Evolutionary conservation across 2,113 vertebrate genomes (phyloP), one percentile per base, ranked within the genome.

Genomic region (Prietella phreatophila): DNA sequence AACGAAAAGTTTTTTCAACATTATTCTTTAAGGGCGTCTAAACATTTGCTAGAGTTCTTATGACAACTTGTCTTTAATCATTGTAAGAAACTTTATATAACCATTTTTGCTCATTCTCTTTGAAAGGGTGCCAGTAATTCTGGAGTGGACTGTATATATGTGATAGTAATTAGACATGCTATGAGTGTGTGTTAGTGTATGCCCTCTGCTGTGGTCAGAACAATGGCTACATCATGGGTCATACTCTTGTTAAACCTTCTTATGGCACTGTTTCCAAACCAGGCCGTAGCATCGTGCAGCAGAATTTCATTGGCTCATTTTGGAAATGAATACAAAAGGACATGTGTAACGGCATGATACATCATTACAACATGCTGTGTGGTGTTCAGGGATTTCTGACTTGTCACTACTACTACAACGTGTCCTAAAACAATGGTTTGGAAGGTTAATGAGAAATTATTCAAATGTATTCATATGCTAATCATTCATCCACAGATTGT

Each of bases 401-500:
- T 89, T 91, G 92, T 94, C 90, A 93, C 47, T 78, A 87, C 89
- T 94, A 92, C 88, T 47, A 7, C 42, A 91, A 93, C 92, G 91
- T 90, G 91, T 85, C 85, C 89, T 87, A 90, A 89, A 92, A 89
- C 91, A 93, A 92, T 67, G 47, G 80, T 53, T 90, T 85, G 87
- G 87, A 90, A 92, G 93, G 94, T 94, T 94, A 93, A 93, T 92
- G 87, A 85, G 91, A 94, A 95, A 94, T 92, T 95, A 94, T 95
- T 95, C 91, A 90, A 94, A 95, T 92, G 87, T 93, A 94, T 95
- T 95, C 92, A 86, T 89, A 85, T 87, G 88, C 84, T 93, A 94
- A 94, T 93, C 92, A 91, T 86, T 91, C 85, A 89, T 92, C 91
- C 91, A 89, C 86, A 89, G 86, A 84, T 90, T 89, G 75, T 79